These are phyloP conservation scores for Enoplosus armatus DNA, from an alignment of 2,797 vertebrate genomes.

Conservation along the genomic window DNA sequence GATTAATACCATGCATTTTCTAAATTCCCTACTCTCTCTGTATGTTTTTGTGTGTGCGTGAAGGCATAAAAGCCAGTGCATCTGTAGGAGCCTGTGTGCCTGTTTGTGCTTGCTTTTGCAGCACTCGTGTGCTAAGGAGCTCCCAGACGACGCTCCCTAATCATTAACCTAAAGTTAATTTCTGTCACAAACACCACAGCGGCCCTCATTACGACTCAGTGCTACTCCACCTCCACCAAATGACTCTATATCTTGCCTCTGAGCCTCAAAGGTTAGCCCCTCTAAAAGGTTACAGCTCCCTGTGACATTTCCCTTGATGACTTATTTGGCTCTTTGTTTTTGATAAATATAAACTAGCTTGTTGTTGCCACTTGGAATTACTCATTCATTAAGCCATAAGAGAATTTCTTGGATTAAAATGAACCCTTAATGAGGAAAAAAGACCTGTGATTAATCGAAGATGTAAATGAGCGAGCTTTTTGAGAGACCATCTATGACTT, in stretches of 20 bases:
- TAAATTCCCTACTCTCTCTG: not conserved
- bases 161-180: slow-evolving; percentile 73
- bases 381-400: slow-evolving; percentile 48
- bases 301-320: slow-evolving; percentile 79
- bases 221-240: slow-evolving; percentile 45
- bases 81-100: not conserved
- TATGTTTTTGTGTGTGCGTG: not conserved
- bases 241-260: slow-evolving; percentile 53
- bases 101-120: slow-evolving; percentile 30
- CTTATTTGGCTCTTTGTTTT: slow-evolving; percentile 72
- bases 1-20: slow-evolving; percentile 34
- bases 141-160: slow-evolving; percentile 32
- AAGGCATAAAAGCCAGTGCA: not conserved
- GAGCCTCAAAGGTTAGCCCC: slow-evolving; percentile 74
- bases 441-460: slow-evolving; percentile 31
- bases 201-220: slow-evolving; percentile 62
- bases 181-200: slow-evolving; percentile 63
- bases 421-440: slow-evolving; percentile 42
- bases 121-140: slow-evolving; percentile 14
- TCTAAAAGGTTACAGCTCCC: slow-evolving; percentile 75
- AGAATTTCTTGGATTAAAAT: slow-evolving; percentile 37
- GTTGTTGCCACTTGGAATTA: slow-evolving; percentile 54
- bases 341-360: slow-evolving; percentile 71
- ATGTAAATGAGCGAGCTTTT: slow-evolving; percentile 27
- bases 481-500: not conserved